Percentiles rank a stretch among this genome's conserved stretches.
phyloP scores from a whole-genome alignment of 2,888 invertebrate genomes.

The Asteroscopus sphinx region DNA sequence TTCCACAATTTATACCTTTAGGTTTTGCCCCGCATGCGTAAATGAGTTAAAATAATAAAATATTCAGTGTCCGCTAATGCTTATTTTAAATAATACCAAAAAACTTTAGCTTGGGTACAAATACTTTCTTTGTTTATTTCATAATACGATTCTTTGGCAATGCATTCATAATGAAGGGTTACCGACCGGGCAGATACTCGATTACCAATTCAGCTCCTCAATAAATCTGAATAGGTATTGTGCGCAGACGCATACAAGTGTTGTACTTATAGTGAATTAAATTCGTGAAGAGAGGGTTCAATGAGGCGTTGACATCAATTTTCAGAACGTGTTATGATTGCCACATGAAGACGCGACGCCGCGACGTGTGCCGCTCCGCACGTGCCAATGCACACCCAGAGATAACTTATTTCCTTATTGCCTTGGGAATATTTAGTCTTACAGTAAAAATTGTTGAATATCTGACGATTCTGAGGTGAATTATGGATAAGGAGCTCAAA shows the following conservation, averaged over 20 bases:
- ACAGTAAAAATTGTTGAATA: not conserved
- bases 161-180: constrained; percentile 75
- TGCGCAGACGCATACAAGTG: constrained; percentile 81
- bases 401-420: constrained; percentile 4
- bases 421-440: not conserved
- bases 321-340: constrained; percentile 61
- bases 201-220: constrained; percentile 80
- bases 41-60: no score
- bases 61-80: not conserved
- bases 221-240: constrained; percentile 84
- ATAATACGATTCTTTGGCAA: constrained; percentile 62
- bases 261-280: constrained; percentile 76
- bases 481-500: no score
- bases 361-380: constrained; percentile 48
- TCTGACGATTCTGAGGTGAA: no score
- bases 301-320: constrained; percentile 80
- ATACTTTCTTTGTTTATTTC: constrained; percentile 54
- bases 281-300: constrained; percentile 75
- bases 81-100: constrained; percentile 1
- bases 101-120: constrained; percentile 10
- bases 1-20: not conserved
- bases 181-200: constrained; percentile 75
- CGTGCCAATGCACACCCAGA: constrained; percentile 41
- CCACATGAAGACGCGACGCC: no score
- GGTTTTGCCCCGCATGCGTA: no score